These are phyloP conservation scores for Gymnorhina tibicen DNA, from an alignment of 2,113 vertebrate species.

Conservation along the genomic window DNA sequence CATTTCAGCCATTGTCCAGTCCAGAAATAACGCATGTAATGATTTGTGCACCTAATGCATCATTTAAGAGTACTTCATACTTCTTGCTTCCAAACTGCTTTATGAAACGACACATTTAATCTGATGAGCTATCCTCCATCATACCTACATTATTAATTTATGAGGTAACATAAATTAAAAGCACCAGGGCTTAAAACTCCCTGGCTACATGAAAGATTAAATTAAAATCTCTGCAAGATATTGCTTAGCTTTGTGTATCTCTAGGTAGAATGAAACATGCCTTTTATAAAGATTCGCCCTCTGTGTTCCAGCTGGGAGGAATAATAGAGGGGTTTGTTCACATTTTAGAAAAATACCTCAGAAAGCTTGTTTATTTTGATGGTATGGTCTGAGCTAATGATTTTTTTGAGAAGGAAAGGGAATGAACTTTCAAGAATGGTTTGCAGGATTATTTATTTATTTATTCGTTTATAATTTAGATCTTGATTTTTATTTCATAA, in stretches of 20 bases:
- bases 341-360: not conserved
- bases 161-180: constrained; percentile 64
- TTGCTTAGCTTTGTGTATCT: not conserved
- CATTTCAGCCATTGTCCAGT: constrained; percentile 5
- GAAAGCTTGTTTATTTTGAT: not conserved
- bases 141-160: constrained; percentile 61
- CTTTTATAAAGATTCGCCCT: not conserved
- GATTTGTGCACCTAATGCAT: constrained; percentile 28
- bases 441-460: not conserved
- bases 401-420: not conserved
- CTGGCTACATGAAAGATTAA: constrained; percentile 5
- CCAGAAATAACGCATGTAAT: constrained; percentile 38
- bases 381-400: not conserved
- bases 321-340: not conserved
- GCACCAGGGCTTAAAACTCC: constrained; percentile 20
- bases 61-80: not conserved
- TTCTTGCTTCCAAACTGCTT: constrained; percentile 28
- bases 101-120: constrained; percentile 27
- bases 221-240: not conserved
- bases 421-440: not conserved
- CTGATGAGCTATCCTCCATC: constrained; percentile 38
- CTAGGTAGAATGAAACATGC: not conserved
- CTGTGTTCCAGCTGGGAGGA: not conserved
- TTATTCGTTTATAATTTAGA: not conserved
- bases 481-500: not conserved